A percentile compares a stretch with the other conserved stretches of the same genome.
Evolutionary conservation across 2,888 invertebrate genomes (phyloP).

Genomic region (Chalcis sispes): DNA sequence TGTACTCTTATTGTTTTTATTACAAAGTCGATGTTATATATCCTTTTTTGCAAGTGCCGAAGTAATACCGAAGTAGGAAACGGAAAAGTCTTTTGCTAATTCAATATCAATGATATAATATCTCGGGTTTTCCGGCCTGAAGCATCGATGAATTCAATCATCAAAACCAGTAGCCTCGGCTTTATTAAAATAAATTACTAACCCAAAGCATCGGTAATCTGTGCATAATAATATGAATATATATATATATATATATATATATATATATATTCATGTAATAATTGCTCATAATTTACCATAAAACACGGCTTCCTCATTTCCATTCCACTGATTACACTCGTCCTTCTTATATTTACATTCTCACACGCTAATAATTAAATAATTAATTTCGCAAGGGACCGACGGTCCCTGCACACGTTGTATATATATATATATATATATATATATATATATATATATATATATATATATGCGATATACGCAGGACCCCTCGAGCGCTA

Average conservation of each 20-base stretch:
- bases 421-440: too few species aligned
- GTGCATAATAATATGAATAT: not conserved
- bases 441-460: too few species aligned
- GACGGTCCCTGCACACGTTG: too few species aligned
- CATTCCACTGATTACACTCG: slow-evolving; percentile 1
- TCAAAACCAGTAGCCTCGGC: not conserved
- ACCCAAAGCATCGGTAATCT: not conserved
- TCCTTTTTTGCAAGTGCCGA: not conserved
- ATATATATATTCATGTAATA: not conserved
- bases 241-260: not conserved
- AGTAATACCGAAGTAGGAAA: not conserved
- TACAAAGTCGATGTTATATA: too few species aligned
- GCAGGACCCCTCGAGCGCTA: not conserved
- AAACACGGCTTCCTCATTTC: not conserved
- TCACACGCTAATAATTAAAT: slow-evolving; percentile 41
- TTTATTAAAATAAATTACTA: slow-evolving; percentile 31
- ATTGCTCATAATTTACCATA: not conserved
- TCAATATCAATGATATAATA: slow-evolving; percentile 12
- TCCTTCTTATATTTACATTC: slow-evolving; percentile 27
- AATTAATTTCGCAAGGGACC: slow-evolving; percentile 23
- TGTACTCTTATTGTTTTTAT: too few species aligned
- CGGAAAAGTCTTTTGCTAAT: slow-evolving; percentile 9
- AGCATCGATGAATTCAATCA: slow-evolving; percentile 23
- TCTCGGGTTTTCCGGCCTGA: not conserved
- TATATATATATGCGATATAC: too few species aligned